Percentiles rank a stretch among this genome's conserved stretches.
These are phyloP conservation scores for Danio kyathit DNA, from an alignment of 2,797 vertebrate species.

Conservation along the genomic window DNA sequence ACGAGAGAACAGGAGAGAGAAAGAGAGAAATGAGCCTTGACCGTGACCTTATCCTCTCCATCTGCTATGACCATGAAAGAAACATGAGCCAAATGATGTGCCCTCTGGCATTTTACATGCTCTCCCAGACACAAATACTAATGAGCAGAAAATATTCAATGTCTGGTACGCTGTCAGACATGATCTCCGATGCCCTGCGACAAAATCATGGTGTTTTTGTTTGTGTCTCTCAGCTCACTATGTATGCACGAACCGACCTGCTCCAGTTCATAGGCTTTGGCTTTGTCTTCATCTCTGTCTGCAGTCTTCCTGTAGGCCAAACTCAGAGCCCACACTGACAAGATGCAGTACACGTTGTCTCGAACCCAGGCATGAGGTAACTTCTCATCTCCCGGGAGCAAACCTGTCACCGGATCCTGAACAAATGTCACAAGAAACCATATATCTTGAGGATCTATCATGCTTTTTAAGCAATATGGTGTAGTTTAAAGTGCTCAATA, in stretches of 20 bases:
- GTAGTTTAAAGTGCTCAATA: not conserved
- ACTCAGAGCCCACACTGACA: conserved; percentile 94
- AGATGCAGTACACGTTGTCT: conserved; percentile 93
- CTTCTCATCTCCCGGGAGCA: conserved; percentile 87
- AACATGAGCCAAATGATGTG: conserved; percentile 70
- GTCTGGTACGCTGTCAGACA: conserved; percentile 2
- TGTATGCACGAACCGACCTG: conserved; percentile 79
- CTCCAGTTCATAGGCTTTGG: conserved; percentile 95
- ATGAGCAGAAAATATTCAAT: conserved; percentile 36
- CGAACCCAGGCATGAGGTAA: conserved; percentile 92
- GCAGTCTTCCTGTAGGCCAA: conserved; percentile 96
- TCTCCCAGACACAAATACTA: conserved; percentile 33
- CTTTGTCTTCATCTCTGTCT: conserved; percentile 96
- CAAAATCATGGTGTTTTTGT: conserved; percentile 11
- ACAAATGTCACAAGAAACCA: not conserved
- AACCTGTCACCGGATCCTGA: conserved; percentile 93
- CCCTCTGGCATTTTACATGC: conserved; percentile 56
- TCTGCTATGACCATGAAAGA: conserved; percentile 58
- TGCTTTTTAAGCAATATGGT: not conserved
- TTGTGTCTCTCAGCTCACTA: not conserved
- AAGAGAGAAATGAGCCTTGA: conserved; percentile 58
- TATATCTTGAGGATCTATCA: not conserved
- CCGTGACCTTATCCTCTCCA: conserved; percentile 68
- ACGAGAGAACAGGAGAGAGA: conserved; percentile 54
- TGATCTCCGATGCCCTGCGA: conserved; percentile 16